Evolutionary conservation across 2,888 invertebrate species (phyloP).

Genomic region (Hydropsyche betteni): DNA sequence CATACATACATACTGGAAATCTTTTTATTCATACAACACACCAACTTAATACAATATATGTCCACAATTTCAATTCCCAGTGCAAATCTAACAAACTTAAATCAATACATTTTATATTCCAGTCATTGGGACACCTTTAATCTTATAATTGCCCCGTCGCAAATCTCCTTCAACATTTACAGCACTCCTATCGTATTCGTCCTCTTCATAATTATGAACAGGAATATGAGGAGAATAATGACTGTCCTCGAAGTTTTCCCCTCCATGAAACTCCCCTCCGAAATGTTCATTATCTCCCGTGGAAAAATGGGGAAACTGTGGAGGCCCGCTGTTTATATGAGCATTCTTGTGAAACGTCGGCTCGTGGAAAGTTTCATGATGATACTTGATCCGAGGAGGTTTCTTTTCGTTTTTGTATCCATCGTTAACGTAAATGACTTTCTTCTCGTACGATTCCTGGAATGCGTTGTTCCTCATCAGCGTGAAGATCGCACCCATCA

Average conservation of each 20-base stretch:
- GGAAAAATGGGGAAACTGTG: conserved; percentile 23
- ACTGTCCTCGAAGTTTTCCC: not conserved
- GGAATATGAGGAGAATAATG: not conserved
- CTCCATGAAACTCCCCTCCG: conserved; percentile 25
- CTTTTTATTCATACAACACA: no score
- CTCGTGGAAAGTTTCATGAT: conserved; percentile 33
- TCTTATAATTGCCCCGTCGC: not conserved
- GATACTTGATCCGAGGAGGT: conserved; percentile 46
- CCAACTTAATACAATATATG: no score
- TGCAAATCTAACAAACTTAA: no score
- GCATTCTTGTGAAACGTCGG: not conserved
- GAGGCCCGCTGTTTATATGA: not conserved
- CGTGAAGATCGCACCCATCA: conserved; percentile 69
- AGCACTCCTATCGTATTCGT: conserved; percentile 25
- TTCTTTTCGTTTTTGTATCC: conserved; percentile 65
- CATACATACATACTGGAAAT: no score
- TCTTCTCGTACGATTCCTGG: conserved; percentile 64
- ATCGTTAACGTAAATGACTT: conserved; percentile 67
- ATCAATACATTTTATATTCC: not conserved
- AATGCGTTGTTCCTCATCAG: conserved; percentile 69
- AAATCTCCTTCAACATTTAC: not conserved
- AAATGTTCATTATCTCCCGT: conserved; percentile 12
- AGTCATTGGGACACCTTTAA: not conserved
- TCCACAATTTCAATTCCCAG: no score
- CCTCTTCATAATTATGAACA: conserved; percentile 1